These are phyloP conservation scores for Sebastes vulpes DNA, from an alignment of 2,797 vertebrate species.

Conservation along the genomic window DNA sequence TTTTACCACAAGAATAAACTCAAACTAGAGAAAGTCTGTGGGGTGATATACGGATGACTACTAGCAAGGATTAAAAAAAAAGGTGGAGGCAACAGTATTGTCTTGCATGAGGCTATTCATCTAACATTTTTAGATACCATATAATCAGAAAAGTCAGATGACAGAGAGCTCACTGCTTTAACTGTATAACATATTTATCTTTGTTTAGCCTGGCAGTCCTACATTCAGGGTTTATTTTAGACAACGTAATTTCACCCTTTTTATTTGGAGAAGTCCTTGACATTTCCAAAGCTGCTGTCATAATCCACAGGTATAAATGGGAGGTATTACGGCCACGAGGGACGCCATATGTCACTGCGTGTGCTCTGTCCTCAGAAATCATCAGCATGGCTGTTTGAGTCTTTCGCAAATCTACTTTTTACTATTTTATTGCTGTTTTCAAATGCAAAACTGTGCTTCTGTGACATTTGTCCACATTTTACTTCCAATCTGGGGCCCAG, in stretches of 20 bases:
- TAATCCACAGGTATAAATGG: constrained; percentile 58
- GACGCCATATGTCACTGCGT: constrained; percentile 54
- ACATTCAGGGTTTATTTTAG: neutral
- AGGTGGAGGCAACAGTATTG: neutral
- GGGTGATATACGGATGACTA: neutral
- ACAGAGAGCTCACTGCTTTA: neutral
- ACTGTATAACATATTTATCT: neutral
- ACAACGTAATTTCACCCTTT: constrained; percentile 8
- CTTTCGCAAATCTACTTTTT: neutral
- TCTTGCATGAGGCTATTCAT: neutral
- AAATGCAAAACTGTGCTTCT: neutral
- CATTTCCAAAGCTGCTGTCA: constrained; percentile 56
- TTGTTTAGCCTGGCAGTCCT: neutral
- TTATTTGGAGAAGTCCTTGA: constrained; percentile 57
- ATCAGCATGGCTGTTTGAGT: neutral
- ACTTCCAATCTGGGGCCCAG: neutral
- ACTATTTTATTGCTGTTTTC: neutral
- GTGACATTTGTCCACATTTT: neutral
- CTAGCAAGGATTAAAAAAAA: neutral
- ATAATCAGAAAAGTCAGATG: neutral
- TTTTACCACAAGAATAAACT: neutral
- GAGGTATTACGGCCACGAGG: constrained; percentile 36
- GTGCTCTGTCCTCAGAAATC: constrained; percentile 16
- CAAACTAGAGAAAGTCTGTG: neutral
- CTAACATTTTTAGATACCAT: neutral